Conservation (phyloP, 1,140 invertebrate genomes). For the Drosophila serrata region DNA sequence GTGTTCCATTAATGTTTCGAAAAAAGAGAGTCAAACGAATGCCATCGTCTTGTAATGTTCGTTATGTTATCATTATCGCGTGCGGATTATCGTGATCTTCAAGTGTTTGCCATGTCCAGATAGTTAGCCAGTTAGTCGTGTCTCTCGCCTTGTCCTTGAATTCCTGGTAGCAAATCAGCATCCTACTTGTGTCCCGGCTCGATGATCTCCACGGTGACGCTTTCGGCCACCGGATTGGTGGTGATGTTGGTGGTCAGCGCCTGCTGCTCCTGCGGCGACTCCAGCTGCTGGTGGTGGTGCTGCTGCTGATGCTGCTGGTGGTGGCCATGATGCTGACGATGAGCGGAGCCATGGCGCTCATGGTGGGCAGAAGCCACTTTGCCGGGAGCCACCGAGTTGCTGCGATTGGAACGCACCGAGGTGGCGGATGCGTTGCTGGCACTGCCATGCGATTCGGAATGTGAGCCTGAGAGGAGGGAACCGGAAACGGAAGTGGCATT, state of each 20-base stretch:
- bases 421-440: conserved; percentile 79
- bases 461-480: conserved; percentile 50
- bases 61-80: conserved; percentile 61
- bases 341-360: conserved; percentile 75
- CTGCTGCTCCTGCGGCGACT: conserved; percentile 72
- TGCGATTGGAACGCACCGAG: conserved; percentile 81
- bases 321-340: conserved; percentile 61
- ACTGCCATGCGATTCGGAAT: conserved; percentile 72
- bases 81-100: conserved; percentile 64
- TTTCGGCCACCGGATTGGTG: conserved; percentile 83
- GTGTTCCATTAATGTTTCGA: conserved; percentile 56
- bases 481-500: not conserved
- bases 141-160: conserved; percentile 6
- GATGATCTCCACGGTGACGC: conserved; percentile 83
- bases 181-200: conserved; percentile 67
- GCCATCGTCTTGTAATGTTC: conserved; percentile 40
- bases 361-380: conserved; percentile 66
- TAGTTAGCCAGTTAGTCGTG: conserved; percentile 42
- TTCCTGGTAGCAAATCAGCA: not conserved
- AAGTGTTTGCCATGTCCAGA: conserved; percentile 50
- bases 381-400: conserved; percentile 81
- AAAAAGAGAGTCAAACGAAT: conserved; percentile 73
- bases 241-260: conserved; percentile 81
- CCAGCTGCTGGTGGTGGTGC: conserved; percentile 37
- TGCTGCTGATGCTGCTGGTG: conserved; percentile 47